A percentile compares a stretch with the other conserved stretches of the same genome.
phyloP scores from a whole-genome alignment of 2,888 invertebrate species.

The Anoplius nigerrimus region DNA sequence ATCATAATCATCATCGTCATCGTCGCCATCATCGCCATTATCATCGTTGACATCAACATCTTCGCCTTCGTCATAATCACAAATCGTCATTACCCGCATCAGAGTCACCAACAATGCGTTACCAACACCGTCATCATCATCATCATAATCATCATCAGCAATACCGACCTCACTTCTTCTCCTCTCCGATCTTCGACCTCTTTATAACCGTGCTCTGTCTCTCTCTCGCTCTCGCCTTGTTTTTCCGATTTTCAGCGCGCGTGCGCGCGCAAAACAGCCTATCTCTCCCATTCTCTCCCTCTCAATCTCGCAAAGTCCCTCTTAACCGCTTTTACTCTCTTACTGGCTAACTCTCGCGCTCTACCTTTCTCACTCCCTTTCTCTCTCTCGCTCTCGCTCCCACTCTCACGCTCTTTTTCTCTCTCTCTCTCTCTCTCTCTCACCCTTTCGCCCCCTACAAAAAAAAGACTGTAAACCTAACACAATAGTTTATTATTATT shows the following conservation, averaged over 20 bases:
- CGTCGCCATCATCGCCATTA: constrained; percentile 21
- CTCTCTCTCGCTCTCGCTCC: constrained; percentile 6
- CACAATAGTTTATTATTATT: constrained; percentile 62
- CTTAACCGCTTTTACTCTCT: constrained; percentile 1
- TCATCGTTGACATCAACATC: constrained; percentile 8
- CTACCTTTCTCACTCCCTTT: constrained; percentile 11
- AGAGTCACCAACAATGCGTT: constrained; percentile 1
- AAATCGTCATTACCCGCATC: constrained; percentile 5
- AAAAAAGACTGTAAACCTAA: constrained; percentile 60
- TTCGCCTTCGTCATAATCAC: neutral
- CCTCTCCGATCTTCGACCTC: constrained; percentile 14
- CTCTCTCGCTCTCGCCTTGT: constrained; percentile 6
- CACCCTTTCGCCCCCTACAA: constrained; percentile 35
- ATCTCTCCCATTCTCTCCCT: neutral
- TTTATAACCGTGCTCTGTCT: constrained; percentile 15
- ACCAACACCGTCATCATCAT: constrained; percentile 3
- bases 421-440: constrained; percentile 31
- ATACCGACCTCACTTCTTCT: neutral
- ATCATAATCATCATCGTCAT: constrained; percentile 20
- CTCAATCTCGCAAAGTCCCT: neutral
- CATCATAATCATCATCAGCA: neutral
- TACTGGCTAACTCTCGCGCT: constrained; percentile 4
- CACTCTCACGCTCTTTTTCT: constrained; percentile 20
- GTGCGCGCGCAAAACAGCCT: constrained; percentile 3
- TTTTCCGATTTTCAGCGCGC: constrained; percentile 4